Evolutionary conservation across 2,888 invertebrate genomes (phyloP), one percentile per base, ranked within the genome.

Genomic region (Philereme transversata): DNA sequence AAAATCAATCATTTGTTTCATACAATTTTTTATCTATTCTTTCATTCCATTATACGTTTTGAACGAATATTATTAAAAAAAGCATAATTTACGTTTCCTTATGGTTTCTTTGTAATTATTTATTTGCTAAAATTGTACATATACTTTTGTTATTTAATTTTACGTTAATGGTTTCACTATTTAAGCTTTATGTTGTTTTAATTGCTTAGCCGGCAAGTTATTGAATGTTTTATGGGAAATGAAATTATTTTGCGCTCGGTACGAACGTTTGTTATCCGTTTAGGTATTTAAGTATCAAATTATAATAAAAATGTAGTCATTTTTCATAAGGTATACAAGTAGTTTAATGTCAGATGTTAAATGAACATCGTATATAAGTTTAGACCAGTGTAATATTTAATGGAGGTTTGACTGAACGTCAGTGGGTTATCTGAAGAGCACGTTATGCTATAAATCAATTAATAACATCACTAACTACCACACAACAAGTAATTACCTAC

Each of bases 141-240:
- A n/a, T 88, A 82, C 84, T 87, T 88, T 91, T 90, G 90, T 91
- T 91, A 91, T 90, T 91, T 91, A 91, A 90, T 91, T 90, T 88
- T 90, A 90, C 82, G 83, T 87, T 86, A 80, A 80, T 78, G 73
- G 83, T 83, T 86, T 86, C 79, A 79, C 79, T 81, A 68, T 66
- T 45, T 64, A 65, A 69, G 68, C 51, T 70, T 68, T 66, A 64
- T 48, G 69, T 75, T 75, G 73, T 76, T 75, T 74, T 64, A 68
- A 65, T 65, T 69, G 62, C 45, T 69, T 58, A 67, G 65, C 62
- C 53, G 64, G 68, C 60, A 63, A 57, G 43, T 60, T 69, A 66
- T 62, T 67, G 51, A 63, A 69, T 65, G 66, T 63, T 68, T 62
- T 67, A 65, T 67, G 55, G 40, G 48, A 43, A 43, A 44, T 64